These are phyloP conservation scores for Myoxocephalus aenaeus DNA, from an alignment of 2,797 vertebrate species.

Conservation along the genomic window DNA sequence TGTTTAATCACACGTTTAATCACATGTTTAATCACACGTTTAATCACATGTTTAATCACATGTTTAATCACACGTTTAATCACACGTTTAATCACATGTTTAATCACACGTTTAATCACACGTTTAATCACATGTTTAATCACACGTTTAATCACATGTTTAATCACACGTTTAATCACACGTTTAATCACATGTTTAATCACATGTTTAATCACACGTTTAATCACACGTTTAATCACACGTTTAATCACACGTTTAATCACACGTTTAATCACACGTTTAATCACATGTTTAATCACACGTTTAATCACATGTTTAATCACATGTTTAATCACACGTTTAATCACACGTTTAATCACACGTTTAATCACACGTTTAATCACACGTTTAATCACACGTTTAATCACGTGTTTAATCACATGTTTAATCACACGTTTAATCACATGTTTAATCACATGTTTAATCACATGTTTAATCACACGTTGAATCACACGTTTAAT, in stretches of 20 bases:
- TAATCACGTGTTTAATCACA: neutral
- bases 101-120: no score
- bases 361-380: neutral
- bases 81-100: neutral
- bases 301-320: no score
- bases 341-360: no score
- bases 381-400: neutral
- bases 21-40: neutral
- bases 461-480: neutral
- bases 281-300: neutral
- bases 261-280: neutral
- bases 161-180: no score
- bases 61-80: no score
- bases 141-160: neutral
- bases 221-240: no score
- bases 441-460: neutral
- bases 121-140: neutral
- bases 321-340: neutral
- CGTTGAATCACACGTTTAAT: no score
- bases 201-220: neutral
- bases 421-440: no score
- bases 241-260: neutral
- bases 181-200: no score
- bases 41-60: no score
- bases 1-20: neutral